Conservation (phyloP, 2,113 vertebrate species). For the Atractosteus spatula region DNA sequence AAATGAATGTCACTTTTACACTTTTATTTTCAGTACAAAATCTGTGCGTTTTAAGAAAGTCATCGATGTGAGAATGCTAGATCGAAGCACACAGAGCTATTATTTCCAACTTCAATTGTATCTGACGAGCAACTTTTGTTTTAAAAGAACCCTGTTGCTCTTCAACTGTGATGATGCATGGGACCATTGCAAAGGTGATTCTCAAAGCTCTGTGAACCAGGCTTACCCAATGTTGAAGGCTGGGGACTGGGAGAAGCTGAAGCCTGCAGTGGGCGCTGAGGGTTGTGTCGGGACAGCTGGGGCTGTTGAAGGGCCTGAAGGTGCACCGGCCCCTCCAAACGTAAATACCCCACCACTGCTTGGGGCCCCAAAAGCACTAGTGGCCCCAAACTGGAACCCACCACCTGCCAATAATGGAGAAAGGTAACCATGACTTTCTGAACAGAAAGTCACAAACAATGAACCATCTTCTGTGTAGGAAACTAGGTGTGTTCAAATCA, state of each 20-base stretch:
- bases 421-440: neutral
- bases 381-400: slow-evolving; percentile 83
- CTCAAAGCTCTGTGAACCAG: too few species aligned
- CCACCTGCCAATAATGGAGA: slow-evolving; percentile 49
- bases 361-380: slow-evolving; percentile 69
- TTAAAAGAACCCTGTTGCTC: too few species aligned
- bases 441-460: too few species aligned
- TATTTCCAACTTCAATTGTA: too few species aligned
- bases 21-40: too few species aligned
- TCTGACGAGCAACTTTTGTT: too few species aligned
- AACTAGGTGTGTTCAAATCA: too few species aligned
- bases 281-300: slow-evolving; percentile 64
- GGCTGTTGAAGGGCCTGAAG: slow-evolving; percentile 45
- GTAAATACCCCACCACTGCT: slow-evolving; percentile 71
- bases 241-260: slow-evolving; percentile 68
- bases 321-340: slow-evolving; percentile 62
- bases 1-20: too few species aligned
- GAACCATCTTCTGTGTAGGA: too few species aligned
- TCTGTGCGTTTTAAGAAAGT: too few species aligned
- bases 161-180: slow-evolving; percentile 25
- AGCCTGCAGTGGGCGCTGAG: slow-evolving; percentile 63
- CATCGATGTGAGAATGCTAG: too few species aligned
- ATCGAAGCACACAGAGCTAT: too few species aligned
- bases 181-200: neutral
- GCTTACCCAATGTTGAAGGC: slow-evolving; percentile 83